Percentiles rank a stretch among this genome's conserved stretches.
Conservation (phyloP, 2,888 invertebrate species). For the Masnerella sp. region DNA sequence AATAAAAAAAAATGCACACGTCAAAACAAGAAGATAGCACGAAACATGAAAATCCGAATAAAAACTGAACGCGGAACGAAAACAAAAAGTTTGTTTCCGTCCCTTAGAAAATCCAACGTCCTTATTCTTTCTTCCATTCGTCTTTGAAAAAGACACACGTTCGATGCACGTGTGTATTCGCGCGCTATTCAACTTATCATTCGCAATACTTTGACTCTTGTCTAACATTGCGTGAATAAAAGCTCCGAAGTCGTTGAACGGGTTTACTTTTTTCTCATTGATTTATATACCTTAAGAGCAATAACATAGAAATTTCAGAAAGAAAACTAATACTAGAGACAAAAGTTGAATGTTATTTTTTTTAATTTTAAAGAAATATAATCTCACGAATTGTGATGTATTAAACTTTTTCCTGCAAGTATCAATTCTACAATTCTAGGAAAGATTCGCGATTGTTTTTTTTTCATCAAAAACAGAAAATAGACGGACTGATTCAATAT, state of each 20-base stretch:
- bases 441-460: no score
- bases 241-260: not conserved
- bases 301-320: no score
- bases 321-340: no score
- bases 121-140: constrained; percentile 32
- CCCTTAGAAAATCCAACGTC: constrained; percentile 10
- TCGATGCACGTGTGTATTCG: constrained; percentile 19
- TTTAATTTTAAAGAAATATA: no score
- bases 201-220: constrained; percentile 34
- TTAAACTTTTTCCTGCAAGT: no score
- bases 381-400: no score
- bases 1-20: constrained; percentile 4
- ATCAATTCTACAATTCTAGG: no score
- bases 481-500: no score
- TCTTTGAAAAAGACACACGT: constrained; percentile 10
- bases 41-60: constrained; percentile 17
- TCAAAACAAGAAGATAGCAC: constrained; percentile 31
- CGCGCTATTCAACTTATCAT: constrained; percentile 37
- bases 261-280: not conserved
- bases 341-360: no score
- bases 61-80: constrained; percentile 26
- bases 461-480: no score
- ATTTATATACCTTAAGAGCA: no score
- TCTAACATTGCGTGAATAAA: constrained; percentile 35
- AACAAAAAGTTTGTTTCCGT: constrained; percentile 41